Percentiles rank a stretch among this genome's conserved stretches.
These are phyloP conservation scores for Muntiacus muntjak DNA, from an alignment of 2,113 vertebrate genomes.

Conservation along the genomic window DNA sequence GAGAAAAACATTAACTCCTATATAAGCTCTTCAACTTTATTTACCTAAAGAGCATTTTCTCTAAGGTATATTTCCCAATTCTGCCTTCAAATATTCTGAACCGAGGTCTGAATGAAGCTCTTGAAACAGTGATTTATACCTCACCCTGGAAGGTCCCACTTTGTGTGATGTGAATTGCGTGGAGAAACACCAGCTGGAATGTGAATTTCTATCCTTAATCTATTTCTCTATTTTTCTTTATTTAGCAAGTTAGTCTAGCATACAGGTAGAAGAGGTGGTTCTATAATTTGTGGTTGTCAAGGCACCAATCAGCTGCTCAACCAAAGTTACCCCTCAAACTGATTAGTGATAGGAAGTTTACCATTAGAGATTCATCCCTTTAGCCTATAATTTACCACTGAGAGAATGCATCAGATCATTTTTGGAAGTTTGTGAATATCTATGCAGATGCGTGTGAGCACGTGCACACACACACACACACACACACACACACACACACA, in stretches of 20 bases:
- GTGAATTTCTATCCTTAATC: neutral
- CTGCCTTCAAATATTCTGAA: neutral
- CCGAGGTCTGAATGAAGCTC: neutral
- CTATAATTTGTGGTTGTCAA: neutral
- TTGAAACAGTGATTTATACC: neutral
- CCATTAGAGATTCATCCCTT: neutral
- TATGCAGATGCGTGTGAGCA: rapidly evolving
- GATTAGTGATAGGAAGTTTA: neutral
- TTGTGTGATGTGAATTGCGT: neutral
- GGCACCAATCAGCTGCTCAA: neutral
- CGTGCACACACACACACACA: no score
- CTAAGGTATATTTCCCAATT: neutral
- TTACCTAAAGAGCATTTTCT: neutral
- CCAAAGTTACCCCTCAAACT: neutral
- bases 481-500: no score
- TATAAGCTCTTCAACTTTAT: neutral
- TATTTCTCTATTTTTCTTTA: neutral
- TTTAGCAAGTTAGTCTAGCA: neutral
- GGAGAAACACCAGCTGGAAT: neutral
- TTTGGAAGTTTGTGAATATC: neutral
- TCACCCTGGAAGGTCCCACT: neutral
- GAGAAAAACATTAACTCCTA: neutral
- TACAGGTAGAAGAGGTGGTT: neutral
- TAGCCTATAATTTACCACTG: neutral
- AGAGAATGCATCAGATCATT: neutral